Percentiles rank a stretch among this genome's conserved stretches.
Conservation (phyloP, 2,888 invertebrate genomes). For the Disparrhopalites patrizii region DNA sequence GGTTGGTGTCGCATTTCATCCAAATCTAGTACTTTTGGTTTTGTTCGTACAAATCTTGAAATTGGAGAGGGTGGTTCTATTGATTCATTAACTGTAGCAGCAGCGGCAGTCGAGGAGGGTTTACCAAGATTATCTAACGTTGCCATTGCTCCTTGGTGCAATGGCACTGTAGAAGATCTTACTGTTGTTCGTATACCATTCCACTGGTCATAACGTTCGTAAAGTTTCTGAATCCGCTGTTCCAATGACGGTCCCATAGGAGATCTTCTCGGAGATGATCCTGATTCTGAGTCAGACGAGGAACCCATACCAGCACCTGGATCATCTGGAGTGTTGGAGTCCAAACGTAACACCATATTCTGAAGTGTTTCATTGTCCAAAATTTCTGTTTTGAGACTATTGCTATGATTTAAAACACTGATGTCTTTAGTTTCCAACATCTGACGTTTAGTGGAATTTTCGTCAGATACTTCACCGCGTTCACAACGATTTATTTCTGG, state of each 20-base stretch:
- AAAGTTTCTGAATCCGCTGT: constrained; percentile 84
- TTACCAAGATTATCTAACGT: constrained; percentile 22
- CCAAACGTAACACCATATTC: background rate
- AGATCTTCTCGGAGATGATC: constrained; percentile 59
- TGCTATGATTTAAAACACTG: background rate
- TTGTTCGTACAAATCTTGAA: constrained; percentile 52
- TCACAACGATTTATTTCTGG: constrained; percentile 2
- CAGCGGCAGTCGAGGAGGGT: constrained; percentile 15
- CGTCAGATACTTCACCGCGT: constrained; percentile 1
- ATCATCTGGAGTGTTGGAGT: constrained; percentile 23
- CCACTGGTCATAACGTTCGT: constrained; percentile 91
- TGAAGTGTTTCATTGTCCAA: constrained; percentile 3
- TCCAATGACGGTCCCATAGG: constrained; percentile 64
- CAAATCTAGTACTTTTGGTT: constrained; percentile 72
- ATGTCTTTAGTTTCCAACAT: constrained; percentile 7
- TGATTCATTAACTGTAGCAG: constrained; percentile 11
- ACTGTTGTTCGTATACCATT: constrained; percentile 54
- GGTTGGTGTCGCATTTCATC: constrained; percentile 76
- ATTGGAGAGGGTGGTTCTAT: constrained; percentile 3
- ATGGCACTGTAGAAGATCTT: constrained; percentile 52
- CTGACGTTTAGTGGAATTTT: background rate
- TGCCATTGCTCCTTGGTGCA: constrained; percentile 23
- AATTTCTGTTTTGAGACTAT: constrained; percentile 8
- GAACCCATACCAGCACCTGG: constrained; percentile 61
- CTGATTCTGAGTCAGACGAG: constrained; percentile 65